Evolutionary conservation across 2,888 invertebrate species (phyloP).

Genomic region (Biston stratarius): DNA sequence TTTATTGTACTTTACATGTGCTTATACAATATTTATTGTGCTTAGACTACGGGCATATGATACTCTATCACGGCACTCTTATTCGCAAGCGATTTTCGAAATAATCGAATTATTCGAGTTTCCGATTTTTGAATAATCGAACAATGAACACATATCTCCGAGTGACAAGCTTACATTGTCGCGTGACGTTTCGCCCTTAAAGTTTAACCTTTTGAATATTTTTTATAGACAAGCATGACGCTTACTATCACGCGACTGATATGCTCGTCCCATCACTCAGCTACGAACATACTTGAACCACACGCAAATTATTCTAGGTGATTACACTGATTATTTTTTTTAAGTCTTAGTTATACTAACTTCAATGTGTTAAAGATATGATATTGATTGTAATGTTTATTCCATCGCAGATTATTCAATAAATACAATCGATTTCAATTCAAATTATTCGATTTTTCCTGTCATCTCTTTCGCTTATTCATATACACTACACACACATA

Average conservation of each 20-base stretch:
- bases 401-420: too few relatives aligned
- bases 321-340: too few relatives aligned
- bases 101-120: constrained; percentile 9
- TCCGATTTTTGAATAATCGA: neutral
- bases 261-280: too few relatives aligned
- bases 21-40: constrained; percentile 17
- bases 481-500: constrained; percentile 13
- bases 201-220: neutral
- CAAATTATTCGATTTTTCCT: constrained; percentile 5
- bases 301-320: too few relatives aligned
- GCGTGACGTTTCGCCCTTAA: too few relatives aligned
- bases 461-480: neutral
- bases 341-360: too few relatives aligned
- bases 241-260: too few relatives aligned
- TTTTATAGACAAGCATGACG: too few relatives aligned
- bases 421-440: neutral
- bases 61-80: constrained; percentile 20
- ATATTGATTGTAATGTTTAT: neutral
- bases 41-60: constrained; percentile 8
- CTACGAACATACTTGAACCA: too few relatives aligned
- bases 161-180: neutral
- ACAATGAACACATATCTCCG: neutral
- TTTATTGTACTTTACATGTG: constrained; percentile 23
- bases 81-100: neutral
- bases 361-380: too few relatives aligned